Conservation (phyloP, 1,140 invertebrate species). For the Lysiphlebus fabarum region DNA sequence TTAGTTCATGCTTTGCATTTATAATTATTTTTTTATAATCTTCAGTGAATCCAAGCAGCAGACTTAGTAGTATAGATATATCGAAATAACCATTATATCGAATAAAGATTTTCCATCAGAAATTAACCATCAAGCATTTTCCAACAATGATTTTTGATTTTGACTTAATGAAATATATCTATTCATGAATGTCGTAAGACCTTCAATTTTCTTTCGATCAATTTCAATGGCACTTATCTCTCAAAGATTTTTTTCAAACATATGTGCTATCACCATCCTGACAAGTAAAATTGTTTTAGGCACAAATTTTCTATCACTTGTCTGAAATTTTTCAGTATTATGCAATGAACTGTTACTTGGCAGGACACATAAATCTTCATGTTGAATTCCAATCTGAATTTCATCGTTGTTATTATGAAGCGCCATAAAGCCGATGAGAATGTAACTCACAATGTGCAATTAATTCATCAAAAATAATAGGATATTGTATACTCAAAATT, state of each 20-base stretch:
- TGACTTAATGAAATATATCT: slow-evolving; percentile 16
- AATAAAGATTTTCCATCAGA: too few species aligned
- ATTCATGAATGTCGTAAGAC: slow-evolving; percentile 47
- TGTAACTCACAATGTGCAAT: slow-evolving; percentile 42
- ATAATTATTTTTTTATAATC: too few species aligned
- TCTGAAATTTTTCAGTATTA: slow-evolving; percentile 34
- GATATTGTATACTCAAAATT: background rate
- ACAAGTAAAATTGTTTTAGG: slow-evolving; percentile 24
- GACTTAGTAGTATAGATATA: too few species aligned
- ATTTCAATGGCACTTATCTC: slow-evolving; percentile 49
- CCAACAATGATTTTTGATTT: too few species aligned
- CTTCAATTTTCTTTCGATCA: slow-evolving; percentile 45
- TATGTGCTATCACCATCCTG: slow-evolving; percentile 43
- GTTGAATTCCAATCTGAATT: slow-evolving; percentile 21
- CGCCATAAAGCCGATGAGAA: slow-evolving; percentile 4
- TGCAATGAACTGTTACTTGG: slow-evolving; percentile 38
- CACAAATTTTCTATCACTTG: slow-evolving; percentile 23
- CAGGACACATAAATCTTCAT: slow-evolving; percentile 43
- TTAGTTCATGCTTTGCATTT: too few species aligned
- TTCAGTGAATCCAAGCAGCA: too few species aligned
- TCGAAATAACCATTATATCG: too few species aligned
- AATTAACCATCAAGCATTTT: too few species aligned
- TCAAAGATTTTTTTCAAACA: slow-evolving; percentile 52
- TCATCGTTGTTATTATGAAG: slow-evolving; percentile 8
- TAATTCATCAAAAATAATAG: slow-evolving; percentile 30